Conservation (phyloP, 2,113 vertebrate species). For the Phodopus roborovskii region DNA sequence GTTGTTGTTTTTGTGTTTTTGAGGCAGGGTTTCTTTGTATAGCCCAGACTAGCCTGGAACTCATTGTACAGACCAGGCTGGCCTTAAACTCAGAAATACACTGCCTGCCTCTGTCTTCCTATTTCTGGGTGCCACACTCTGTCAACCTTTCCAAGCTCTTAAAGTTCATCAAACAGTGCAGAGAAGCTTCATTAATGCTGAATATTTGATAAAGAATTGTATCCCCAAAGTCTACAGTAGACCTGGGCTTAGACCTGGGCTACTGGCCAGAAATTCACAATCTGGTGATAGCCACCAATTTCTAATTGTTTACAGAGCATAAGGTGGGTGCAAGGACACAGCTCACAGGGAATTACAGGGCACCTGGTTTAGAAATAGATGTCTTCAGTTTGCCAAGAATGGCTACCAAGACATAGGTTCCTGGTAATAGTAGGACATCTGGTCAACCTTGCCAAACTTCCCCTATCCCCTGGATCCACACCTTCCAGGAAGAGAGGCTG, state of each 20-base stretch:
- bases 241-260: slow-evolving; percentile 5
- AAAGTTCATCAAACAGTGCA: slow-evolving; percentile 4
- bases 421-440: slow-evolving; percentile 22
- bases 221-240: slow-evolving; percentile 15
- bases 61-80: background rate
- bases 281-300: slow-evolving; percentile 18
- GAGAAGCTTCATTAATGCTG: background rate
- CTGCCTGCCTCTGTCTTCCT: background rate
- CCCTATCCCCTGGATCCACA: background rate
- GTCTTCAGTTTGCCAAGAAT: background rate
- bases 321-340: background rate
- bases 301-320: background rate
- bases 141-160: slow-evolving; percentile 2
- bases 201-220: slow-evolving; percentile 6
- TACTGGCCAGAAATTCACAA: slow-evolving; percentile 55
- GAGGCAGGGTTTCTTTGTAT: background rate
- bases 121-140: background rate
- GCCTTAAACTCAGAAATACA: background rate
- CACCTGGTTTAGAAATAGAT: slow-evolving; percentile 32
- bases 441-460: slow-evolving; percentile 30
- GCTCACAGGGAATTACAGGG: background rate
- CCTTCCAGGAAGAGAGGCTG: background rate
- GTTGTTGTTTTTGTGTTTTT: background rate
- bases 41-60: background rate
- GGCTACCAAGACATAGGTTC: background rate